Evolutionary conservation across 2,797 vertebrate species (phyloP).

Genomic region (Microctenopoma lineatum): DNA sequence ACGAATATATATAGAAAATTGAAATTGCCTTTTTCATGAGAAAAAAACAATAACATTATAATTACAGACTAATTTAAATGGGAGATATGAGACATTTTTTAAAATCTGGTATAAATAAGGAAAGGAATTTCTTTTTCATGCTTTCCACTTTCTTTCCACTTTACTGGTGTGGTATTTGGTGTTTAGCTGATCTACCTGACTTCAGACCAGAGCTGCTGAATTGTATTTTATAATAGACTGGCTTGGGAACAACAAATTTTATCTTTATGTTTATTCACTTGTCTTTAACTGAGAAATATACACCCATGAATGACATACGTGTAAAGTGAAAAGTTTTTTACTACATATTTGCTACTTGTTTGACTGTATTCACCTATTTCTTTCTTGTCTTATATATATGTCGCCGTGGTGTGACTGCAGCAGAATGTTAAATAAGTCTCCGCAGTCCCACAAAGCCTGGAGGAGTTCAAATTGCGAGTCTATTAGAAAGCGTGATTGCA

Average conservation of each 20-base stretch:
- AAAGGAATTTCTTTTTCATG: background rate
- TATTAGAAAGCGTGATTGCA: constrained; percentile 77
- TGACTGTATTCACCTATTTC: constrained; percentile 9
- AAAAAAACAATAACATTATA: background rate
- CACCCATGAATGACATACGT: no score
- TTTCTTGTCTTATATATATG: constrained; percentile 14
- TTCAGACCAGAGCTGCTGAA: background rate
- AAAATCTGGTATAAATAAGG: background rate
- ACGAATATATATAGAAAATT: no score
- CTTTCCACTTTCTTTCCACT: background rate
- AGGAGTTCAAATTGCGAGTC: constrained; percentile 73
- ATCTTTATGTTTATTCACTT: background rate
- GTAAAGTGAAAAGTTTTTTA: no score
- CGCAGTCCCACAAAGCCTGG: constrained; percentile 47
- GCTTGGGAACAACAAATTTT: background rate
- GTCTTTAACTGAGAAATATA: background rate
- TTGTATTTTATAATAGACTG: background rate
- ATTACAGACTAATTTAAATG: background rate
- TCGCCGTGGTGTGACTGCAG: constrained; percentile 6
- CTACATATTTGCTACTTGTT: background rate
- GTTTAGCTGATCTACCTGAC: background rate
- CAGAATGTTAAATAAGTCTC: constrained; percentile 42
- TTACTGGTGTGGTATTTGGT: background rate
- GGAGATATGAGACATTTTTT: background rate
- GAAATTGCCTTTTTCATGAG: no score